phyloP scores from a whole-genome alignment of 2,113 vertebrate genomes.

The Cricetomys ansorgei region DNA sequence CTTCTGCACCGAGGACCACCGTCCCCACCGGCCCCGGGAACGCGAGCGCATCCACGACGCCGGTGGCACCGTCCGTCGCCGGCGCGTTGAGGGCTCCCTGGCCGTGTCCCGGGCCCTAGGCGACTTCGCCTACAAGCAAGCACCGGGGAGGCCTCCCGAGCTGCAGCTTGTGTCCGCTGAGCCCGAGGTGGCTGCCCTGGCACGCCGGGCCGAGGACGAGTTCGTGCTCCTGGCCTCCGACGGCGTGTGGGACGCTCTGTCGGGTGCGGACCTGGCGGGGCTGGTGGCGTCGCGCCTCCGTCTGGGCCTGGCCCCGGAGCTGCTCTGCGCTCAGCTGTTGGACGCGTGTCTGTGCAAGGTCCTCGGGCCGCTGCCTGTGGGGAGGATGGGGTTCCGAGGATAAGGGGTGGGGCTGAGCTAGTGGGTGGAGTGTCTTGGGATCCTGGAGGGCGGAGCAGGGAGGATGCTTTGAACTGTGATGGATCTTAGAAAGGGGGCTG shows the following conservation, averaged over 20 bases:
- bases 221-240: conserved; percentile 91
- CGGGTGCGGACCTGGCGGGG: conserved; percentile 86
- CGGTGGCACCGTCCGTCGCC: conserved; percentile 88
- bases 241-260: conserved; percentile 90
- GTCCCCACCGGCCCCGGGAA: conserved; percentile 89
- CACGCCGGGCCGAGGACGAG: conserved; percentile 85
- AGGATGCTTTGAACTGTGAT: background rate
- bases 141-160: conserved; percentile 87
- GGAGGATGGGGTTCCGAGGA: background rate
- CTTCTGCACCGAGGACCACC: conserved; percentile 92
- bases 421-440: background rate
- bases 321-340: conserved; percentile 89
- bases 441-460: background rate
- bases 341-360: conserved; percentile 92
- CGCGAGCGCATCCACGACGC: conserved; percentile 90
- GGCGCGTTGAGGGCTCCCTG: conserved; percentile 90
- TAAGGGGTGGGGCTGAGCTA: background rate
- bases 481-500: background rate
- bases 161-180: conserved; percentile 91
- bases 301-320: conserved; percentile 87
- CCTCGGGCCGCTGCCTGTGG: background rate
- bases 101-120: conserved; percentile 90
- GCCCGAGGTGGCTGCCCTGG: conserved; percentile 89
- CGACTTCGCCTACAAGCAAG: conserved; percentile 91
- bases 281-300: conserved; percentile 88